Conservation (phyloP, 2,113 vertebrate genomes). For the Mobula hypostoma region DNA sequence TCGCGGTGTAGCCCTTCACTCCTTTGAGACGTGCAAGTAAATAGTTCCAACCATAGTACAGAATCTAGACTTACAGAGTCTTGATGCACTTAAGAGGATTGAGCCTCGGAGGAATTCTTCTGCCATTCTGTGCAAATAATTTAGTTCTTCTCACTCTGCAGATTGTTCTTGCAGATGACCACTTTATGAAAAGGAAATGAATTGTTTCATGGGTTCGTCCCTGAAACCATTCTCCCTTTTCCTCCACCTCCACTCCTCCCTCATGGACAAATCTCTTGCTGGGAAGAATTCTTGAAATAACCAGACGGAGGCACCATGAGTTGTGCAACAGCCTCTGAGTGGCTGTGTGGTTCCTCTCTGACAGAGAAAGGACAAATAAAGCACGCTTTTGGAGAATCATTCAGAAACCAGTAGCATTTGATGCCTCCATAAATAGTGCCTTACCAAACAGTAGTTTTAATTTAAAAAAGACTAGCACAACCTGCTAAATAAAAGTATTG, state of each 20-base stretch:
- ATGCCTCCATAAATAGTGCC: not conserved
- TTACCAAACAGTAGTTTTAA: not conserved
- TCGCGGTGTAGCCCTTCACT: not conserved
- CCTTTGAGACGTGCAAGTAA: conserved; percentile 20
- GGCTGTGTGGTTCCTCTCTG: not conserved
- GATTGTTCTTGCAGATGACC: conserved; percentile 33
- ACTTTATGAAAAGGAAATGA: conserved; percentile 32
- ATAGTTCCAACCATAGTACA: conserved; percentile 17
- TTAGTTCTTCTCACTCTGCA: conserved; percentile 11
- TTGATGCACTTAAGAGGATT: not conserved
- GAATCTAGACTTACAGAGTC: conserved; percentile 7
- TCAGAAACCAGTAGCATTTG: not conserved
- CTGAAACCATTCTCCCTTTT: not conserved
- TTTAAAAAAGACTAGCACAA: not conserved
- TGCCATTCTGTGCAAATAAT: conserved; percentile 20
- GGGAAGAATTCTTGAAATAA: conserved; percentile 16
- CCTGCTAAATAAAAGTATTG: not conserved
- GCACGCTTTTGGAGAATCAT: not conserved
- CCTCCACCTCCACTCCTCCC: not conserved
- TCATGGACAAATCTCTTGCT: conserved; percentile 5
- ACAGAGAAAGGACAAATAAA: conserved; percentile 23
- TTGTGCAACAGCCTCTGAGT: not conserved
- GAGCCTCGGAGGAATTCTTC: not conserved
- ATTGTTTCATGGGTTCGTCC: conserved; percentile 30
- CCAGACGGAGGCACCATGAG: conserved; percentile 12